A percentile compares a stretch with the other conserved stretches of the same genome.
Evolutionary conservation across 2,113 vertebrate genomes (phyloP).

Genomic region (Cephalopterus ornatus): DNA sequence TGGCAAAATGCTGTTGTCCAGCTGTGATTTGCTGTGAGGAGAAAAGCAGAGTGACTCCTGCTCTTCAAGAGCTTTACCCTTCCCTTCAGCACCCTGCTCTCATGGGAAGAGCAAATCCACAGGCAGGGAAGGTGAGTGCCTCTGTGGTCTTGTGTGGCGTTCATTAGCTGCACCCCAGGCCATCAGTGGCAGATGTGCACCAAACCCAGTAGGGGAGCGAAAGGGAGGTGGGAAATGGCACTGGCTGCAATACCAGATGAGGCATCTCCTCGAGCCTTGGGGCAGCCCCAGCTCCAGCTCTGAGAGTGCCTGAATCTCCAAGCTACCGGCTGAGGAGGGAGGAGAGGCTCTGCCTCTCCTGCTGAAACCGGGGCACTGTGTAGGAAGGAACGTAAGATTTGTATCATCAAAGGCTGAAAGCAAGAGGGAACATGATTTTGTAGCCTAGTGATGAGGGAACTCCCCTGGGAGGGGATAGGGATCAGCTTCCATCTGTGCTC

Average conservation of each 20-base stretch:
- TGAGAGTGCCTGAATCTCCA: neutral
- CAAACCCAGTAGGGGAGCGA: neutral
- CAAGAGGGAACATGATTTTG: slow-evolving; percentile 58
- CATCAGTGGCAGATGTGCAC: accelerated
- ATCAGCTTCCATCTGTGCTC: slow-evolving; percentile 19
- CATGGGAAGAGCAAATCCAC: accelerated
- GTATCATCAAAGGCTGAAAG: slow-evolving; percentile 57
- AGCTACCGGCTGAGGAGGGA: neutral
- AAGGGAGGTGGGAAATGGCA: neutral
- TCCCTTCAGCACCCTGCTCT: neutral
- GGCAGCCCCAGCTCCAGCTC: neutral
- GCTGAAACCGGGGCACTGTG: slow-evolving; percentile 29
- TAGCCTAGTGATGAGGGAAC: slow-evolving; percentile 48
- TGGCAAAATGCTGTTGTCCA: neutral
- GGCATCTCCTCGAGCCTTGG: neutral
- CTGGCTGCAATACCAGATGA: neutral
- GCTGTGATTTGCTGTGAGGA: neutral
- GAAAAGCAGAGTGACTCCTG: neutral
- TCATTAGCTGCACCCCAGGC: neutral
- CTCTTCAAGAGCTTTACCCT: neutral
- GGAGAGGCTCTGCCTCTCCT: slow-evolving; percentile 2
- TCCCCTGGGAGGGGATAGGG: slow-evolving; percentile 57
- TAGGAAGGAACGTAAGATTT: slow-evolving; percentile 61
- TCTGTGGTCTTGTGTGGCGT: neutral
- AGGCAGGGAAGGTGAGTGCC: neutral